phyloP scores from a whole-genome alignment of 2,113 vertebrate genomes.

The Syrrhaptes paradoxus region DNA sequence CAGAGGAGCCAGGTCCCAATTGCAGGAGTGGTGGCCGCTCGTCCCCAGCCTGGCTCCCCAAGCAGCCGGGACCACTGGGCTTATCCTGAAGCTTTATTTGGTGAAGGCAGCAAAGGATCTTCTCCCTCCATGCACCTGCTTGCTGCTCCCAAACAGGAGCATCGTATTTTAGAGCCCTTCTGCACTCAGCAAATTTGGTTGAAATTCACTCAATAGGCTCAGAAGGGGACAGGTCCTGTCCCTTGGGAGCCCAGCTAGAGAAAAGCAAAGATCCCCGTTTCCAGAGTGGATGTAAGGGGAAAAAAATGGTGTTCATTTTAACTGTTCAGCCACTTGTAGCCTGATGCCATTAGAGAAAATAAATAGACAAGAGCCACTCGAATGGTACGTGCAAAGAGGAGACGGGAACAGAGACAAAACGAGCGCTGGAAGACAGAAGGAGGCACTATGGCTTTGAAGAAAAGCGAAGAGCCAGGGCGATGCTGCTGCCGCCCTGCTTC shows the following conservation, averaged over 20 bases:
- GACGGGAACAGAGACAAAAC: slow-evolving; percentile 19
- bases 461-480: not conserved
- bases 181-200: accelerated
- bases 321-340: slow-evolving; percentile 56
- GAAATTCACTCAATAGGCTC: accelerated
- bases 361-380: slow-evolving; percentile 60
- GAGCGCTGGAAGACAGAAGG: not conserved
- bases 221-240: not conserved
- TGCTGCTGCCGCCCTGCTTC: not conserved
- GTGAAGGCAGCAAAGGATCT: not conserved
- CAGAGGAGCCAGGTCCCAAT: not conserved
- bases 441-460: not conserved
- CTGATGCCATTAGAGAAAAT: slow-evolving; percentile 54
- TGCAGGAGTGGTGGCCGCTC: accelerated
- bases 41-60: not conserved
- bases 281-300: not conserved
- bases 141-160: not conserved
- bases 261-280: not conserved
- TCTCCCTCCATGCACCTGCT: not conserved
- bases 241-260: not conserved
- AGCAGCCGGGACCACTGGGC: accelerated
- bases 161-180: not conserved
- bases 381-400: not conserved
- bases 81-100: not conserved
- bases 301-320: slow-evolving; percentile 24